Evolutionary conservation across 2,113 vertebrate genomes (phyloP), one percentile per base, ranked within the genome.

Genomic region (Thalassarche chlororhynchos): DNA sequence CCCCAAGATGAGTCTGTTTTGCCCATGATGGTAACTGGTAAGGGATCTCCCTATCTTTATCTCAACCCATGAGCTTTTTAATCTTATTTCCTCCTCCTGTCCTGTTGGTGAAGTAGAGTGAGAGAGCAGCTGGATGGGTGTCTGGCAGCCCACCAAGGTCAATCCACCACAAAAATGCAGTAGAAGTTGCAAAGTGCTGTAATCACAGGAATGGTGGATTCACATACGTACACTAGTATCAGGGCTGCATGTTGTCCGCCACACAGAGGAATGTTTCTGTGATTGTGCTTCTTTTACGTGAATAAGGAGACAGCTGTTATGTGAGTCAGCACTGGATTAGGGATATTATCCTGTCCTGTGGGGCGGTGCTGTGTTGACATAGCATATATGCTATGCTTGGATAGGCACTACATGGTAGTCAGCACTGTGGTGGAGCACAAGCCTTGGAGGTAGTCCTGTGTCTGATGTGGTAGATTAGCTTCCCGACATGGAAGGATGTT

Each of bases 51-150:
- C 23, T 31, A 16, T 40, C 20, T 74, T 89, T 86, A 29, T n/a
- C n/a, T 64, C 0, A 0, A 7, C 25, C 42, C 6, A 0, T 2
- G 10, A 72, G 26, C 6, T 47, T 69, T 52, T 87, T 34, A 6
- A 21, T 17, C 14, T 38, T 36, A 2, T 42, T 77, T 77, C 34
- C 7, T 55, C 7, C 5, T 17, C 4, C 29, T 6, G 46, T 5
- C 4, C 34, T 34, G 8, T 9, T 52, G 40, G 21, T 6, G 16
- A 83, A 17, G 42, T 10, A 9, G 32, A 32, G 4, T 9, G 49
- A 24, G 55, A 36, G 34, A 6, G 32, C 15, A 10, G 29, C n/a
- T 65, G 64, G 81, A 31, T 17, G 42, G 64, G 81, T 11, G 13
- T 49, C 3, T 18, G 52, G 49, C 32, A 91, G 84, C 28, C 17